phyloP scores from a whole-genome alignment of 2,113 vertebrate genomes.

The Uria lomvia region DNA sequence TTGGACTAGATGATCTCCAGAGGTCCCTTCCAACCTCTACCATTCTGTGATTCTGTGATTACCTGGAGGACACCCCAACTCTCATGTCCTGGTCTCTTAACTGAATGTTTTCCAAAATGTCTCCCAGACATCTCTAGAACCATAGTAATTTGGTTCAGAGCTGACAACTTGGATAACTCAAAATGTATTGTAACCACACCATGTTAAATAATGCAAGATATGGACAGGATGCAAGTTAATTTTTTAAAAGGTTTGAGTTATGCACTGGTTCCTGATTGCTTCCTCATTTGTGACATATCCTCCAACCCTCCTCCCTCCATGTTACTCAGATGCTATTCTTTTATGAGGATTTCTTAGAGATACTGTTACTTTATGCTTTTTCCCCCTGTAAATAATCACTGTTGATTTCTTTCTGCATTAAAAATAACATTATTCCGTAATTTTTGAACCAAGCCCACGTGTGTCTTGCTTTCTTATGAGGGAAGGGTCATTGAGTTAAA shows the following conservation, averaged over 20 bases:
- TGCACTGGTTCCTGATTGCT: not conserved
- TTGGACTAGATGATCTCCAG: no score
- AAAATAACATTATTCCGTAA: not conserved
- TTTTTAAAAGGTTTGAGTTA: not conserved
- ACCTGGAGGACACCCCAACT: not conserved
- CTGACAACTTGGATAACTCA: not conserved
- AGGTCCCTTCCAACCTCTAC: no score
- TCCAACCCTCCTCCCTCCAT: not conserved
- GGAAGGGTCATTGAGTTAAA: not conserved
- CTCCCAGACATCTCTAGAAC: not conserved
- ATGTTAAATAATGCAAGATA: conserved; percentile 7
- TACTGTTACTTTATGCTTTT: not conserved
- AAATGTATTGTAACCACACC: not conserved
- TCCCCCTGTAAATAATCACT: not conserved
- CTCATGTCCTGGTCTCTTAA: not conserved
- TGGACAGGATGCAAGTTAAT: not conserved
- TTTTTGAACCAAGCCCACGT: not conserved
- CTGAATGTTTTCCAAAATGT: not conserved
- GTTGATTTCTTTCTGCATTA: not conserved
- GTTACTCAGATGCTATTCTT: not conserved
- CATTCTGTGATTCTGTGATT: not conserved
- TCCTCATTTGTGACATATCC: not conserved
- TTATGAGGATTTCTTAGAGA: not conserved
- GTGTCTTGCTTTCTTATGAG: not conserved
- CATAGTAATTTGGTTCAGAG: not conserved